Base-by-base conservation (phyloP, 2,113 vertebrate genomes). In the Ariopsis seemanni region DNA sequence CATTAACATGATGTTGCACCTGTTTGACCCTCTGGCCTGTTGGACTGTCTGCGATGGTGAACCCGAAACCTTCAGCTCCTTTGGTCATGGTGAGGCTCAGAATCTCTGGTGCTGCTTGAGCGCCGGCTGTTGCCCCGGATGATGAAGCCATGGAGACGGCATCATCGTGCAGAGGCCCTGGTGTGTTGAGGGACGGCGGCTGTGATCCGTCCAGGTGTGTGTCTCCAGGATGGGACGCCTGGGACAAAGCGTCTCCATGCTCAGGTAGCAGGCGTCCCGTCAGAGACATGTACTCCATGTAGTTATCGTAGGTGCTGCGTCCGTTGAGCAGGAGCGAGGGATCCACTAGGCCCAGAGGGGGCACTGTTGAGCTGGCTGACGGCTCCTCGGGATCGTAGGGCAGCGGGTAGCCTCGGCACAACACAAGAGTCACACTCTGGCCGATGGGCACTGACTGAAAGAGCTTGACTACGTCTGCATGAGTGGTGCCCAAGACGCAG, bases 361-460 rank as follows among this genome's bases (percentile, higher is more conserved):
- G 96, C 92, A 98, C 95, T 91, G 98, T 94, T 89, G 96, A 94
- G 92, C 95, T 96, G 57, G 97, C 96, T 0, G 93, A 92, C 87
- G 97, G 96, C 92, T 99, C 98, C 95, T 99, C 98, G 0, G 98
- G 98, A 91, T 99, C 98, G 92, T 99, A 99, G 92, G 98, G 98
- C 93, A 99, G 95, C 86, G 97, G 97, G 92, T 99, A 99, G 91
- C 98, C 98, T 92, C 98, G 96, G 94, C 98, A 99, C 89, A 99
- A 96, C 93, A 99, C 98, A 65, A 99, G 94, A 93, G 97, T 99
- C 92, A 99, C 98, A 88, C 98, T 99, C 94, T 99, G 98, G 89
- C 98, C 97, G 85, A 99, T 99, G 58, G 97, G 98, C 88, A 99
- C 97, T 48, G 98, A 99, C 96, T 99, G 98, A 96, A 99, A 99